These are phyloP conservation scores for Callipepla californica DNA, from an alignment of 2,113 vertebrate species.

Conservation along the genomic window DNA sequence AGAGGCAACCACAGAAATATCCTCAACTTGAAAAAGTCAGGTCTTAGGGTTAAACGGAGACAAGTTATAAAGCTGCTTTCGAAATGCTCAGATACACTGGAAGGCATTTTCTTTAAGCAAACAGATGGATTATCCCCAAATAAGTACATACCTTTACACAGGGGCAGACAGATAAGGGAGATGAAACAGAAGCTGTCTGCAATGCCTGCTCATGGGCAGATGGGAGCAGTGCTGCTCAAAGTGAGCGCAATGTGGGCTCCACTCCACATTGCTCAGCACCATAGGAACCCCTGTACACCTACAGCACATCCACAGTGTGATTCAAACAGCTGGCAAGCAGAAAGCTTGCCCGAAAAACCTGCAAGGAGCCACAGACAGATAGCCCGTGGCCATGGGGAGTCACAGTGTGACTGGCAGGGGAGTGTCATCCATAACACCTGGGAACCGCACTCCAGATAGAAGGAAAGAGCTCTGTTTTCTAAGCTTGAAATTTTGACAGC, in stretches of 20 bases:
- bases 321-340: neutral
- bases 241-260: accelerated
- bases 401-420: neutral
- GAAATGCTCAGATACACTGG: neutral
- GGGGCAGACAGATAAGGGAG: neutral
- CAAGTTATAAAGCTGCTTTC: neutral
- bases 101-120: neutral
- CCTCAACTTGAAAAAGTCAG: neutral
- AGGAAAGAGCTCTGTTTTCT: neutral
- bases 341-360: neutral
- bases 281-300: neutral
- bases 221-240: accelerated
- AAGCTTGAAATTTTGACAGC: neutral
- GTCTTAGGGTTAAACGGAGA: neutral
- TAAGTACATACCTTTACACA: neutral
- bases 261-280: accelerated
- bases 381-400: neutral
- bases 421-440: neutral
- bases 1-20: neutral
- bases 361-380: neutral
- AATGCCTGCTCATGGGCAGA: neutral
- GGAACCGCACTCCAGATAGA: neutral
- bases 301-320: neutral
- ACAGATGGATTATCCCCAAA: neutral
- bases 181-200: neutral